Evolutionary conservation across 1,140 invertebrate species (phyloP).

Genomic region (Pseudomyrmex dendroicus): DNA sequence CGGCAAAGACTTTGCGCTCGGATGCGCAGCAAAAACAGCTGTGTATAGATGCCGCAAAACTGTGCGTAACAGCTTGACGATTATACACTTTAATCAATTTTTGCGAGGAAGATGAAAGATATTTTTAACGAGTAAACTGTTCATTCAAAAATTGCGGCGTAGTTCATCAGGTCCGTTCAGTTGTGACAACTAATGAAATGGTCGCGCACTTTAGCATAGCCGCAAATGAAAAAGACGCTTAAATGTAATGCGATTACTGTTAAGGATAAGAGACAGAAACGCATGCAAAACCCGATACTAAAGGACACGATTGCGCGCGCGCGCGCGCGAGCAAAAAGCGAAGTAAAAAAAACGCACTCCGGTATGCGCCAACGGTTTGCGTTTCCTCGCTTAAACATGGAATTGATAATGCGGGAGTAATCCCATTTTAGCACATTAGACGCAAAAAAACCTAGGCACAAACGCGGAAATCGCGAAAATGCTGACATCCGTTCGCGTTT

Average conservation of each 20-base stretch:
- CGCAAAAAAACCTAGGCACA: background rate
- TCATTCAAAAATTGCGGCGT: background rate
- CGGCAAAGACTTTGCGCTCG: conserved; percentile 8
- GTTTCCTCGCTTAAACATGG: conserved; percentile 39
- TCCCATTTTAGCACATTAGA: conserved; percentile 45
- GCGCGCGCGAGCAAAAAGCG: background rate
- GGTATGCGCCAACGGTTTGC: conserved; percentile 40
- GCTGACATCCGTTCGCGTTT: conserved; percentile 32
- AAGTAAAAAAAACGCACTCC: conserved; percentile 6
- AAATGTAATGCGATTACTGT: conserved; percentile 51
- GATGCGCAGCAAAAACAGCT: too few species aligned
- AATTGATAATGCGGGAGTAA: conserved; percentile 51
- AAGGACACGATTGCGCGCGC: background rate
- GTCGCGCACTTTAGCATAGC: conserved; percentile 8
- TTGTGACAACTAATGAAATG: conserved; percentile 34
- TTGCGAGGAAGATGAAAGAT: background rate
- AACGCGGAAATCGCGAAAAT: conserved; percentile 44
- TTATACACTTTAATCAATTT: conserved; percentile 33
- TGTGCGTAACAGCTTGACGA: conserved; percentile 29
- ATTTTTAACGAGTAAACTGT: too few species aligned
- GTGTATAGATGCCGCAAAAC: background rate
- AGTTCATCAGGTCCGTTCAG: background rate
- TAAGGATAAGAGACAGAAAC: conserved; percentile 17
- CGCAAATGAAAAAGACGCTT: conserved; percentile 29
- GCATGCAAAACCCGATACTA: conserved; percentile 24